Base-by-base conservation (phyloP, 2,113 vertebrate genomes). In the Myocastor coypus region DNA sequence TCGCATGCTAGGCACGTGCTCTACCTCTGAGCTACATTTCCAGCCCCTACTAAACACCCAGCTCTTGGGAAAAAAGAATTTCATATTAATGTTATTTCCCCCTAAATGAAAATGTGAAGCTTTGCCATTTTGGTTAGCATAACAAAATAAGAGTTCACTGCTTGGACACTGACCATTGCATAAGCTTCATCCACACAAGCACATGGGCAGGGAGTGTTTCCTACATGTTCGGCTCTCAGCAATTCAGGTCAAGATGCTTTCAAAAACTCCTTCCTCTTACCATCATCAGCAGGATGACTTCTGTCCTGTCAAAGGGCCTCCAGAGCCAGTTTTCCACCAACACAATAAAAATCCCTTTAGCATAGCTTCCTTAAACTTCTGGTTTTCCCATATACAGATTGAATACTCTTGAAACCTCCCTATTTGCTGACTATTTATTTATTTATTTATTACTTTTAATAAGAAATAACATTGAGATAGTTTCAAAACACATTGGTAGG, bases 171-270 rank as follows among this genome's bases (percentile, higher is more conserved):
- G 63, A 71, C 40, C 28, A 92, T 14, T 83, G 64, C 22, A 83
- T 52, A 88, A 19, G 46, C 30, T 93, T 85, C 73, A 88, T 82
- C 24, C 84, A 66, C 19, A 40, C 34, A 66, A 52, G 63, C 3
- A 61, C n/a, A 77, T 57, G 95, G 66, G 50, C 32, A 78, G 50
- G 52, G 9, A 61, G n/a, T 86, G n/a, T 86, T 78, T 91, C 40
- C 6, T 7, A 73, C 57, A 57, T 37, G 83, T 20, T 78, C 87
- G 69, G 10, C 75, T 91, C 75, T 88, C 42, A 82, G 20, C 86
- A 30, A 86, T 81, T 86, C 86, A 91, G 81, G 50, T 83, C 52
- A 94, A 93, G 13, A 16, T 61, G 8, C 71, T 84, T 94, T 34
- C 0, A 93, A 93, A 90, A 68, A 13, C 34, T 69, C 7, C 59